These are phyloP conservation scores for Anastrepha obliqua DNA, from an alignment of 1,140 invertebrate genomes.

Conservation along the genomic window DNA sequence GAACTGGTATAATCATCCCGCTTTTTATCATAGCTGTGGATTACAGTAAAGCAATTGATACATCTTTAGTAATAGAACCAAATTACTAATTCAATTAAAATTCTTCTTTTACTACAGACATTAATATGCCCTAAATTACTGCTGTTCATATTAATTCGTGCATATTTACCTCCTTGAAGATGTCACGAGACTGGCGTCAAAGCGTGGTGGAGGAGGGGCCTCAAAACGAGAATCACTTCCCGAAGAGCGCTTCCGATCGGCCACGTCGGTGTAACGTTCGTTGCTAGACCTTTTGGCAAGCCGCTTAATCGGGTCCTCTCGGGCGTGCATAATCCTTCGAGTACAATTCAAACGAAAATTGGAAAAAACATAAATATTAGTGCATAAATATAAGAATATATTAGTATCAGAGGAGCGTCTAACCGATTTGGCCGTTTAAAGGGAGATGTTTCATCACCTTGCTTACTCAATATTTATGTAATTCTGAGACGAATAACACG, in stretches of 20 bases:
- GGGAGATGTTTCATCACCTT: constrained; percentile 5
- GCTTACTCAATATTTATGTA: constrained; percentile 25
- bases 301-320: constrained; percentile 75
- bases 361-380: constrained; percentile 61
- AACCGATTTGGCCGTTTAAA: neutral
- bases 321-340: constrained; percentile 71
- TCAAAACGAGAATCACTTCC: constrained; percentile 73
- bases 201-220: constrained; percentile 73
- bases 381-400: neutral
- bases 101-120: too few relatives aligned
- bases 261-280: constrained; percentile 71
- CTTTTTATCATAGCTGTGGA: constrained; percentile 68
- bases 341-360: constrained; percentile 56
- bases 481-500: neutral
- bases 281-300: constrained; percentile 70
- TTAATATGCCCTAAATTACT: too few relatives aligned
- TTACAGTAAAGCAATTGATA: neutral
- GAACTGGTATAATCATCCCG: constrained; percentile 69
- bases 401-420: neutral
- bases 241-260: constrained; percentile 73
- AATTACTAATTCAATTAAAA: too few relatives aligned
- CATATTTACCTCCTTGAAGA: constrained; percentile 64
- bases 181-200: constrained; percentile 68
- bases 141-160: too few relatives aligned
- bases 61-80: too few relatives aligned